These are phyloP conservation scores for Micrastur ruficollis DNA, from an alignment of 2,797 vertebrate species.

Conservation along the genomic window DNA sequence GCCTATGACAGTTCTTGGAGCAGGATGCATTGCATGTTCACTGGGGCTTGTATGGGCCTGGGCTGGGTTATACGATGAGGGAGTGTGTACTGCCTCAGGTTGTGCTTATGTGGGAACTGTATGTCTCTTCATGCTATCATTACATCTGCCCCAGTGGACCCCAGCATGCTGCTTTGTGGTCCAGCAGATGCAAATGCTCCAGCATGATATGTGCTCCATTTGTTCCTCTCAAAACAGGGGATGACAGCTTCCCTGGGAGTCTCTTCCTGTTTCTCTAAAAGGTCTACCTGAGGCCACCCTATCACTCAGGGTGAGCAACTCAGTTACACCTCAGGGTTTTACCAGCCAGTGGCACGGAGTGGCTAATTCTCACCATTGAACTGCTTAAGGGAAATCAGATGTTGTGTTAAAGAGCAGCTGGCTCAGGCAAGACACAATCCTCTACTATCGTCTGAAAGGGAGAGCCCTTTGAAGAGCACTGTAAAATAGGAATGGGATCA, in stretches of 20 bases:
- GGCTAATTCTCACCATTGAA: neutral
- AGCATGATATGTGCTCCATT: accelerated
- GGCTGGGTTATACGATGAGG: neutral
- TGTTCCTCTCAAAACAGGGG: neutral
- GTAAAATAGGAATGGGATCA: neutral
- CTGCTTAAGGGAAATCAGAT: neutral
- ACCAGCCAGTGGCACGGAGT: neutral
- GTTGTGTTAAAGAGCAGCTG: neutral
- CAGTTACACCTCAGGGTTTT: neutral
- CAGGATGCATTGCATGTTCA: neutral
- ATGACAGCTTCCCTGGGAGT: neutral
- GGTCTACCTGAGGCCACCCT: neutral
- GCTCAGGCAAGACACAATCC: neutral
- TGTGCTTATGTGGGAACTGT: neutral
- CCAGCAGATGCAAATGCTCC: neutral
- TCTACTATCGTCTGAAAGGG: neutral
- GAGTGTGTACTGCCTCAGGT: neutral
- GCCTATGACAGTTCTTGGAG: neutral
- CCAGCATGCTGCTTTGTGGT: accelerated
- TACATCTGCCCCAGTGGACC: neutral
- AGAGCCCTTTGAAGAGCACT: neutral
- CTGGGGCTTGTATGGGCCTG: neutral
- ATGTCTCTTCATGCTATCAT: neutral
- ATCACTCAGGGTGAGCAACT: neutral
- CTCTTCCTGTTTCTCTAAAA: neutral